phyloP scores from a whole-genome alignment of 2,113 vertebrate species.

The Larimichthys crocea region DNA sequence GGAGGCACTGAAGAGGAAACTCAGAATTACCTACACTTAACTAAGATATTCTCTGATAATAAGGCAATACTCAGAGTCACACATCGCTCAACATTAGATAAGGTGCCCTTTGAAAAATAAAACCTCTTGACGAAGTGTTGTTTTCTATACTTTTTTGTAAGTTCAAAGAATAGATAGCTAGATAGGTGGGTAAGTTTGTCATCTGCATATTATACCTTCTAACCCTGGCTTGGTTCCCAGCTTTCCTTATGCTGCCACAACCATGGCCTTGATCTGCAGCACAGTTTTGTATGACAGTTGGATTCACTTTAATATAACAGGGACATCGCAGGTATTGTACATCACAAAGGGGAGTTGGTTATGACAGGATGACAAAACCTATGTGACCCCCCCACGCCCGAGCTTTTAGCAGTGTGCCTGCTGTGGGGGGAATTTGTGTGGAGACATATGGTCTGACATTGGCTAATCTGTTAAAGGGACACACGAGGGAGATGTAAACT shows the following conservation, averaged over 20 bases:
- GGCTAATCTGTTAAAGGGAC: slow-evolving; percentile 55
- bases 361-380: slow-evolving; percentile 48
- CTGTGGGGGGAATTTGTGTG: slow-evolving; percentile 33
- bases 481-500: slow-evolving; percentile 43
- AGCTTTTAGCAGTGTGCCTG: slow-evolving; percentile 38
- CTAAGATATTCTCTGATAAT: slow-evolving; percentile 39
- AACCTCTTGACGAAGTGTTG: neutral
- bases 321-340: slow-evolving; percentile 34
- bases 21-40: slow-evolving; percentile 25
- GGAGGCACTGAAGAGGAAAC: slow-evolving; percentile 50
- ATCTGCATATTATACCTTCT: neutral
- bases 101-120: slow-evolving; percentile 11
- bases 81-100: slow-evolving; percentile 1
- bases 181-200: neutral
- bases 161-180: neutral
- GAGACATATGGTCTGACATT: slow-evolving; percentile 51
- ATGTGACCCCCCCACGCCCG: slow-evolving; percentile 18
- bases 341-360: slow-evolving; percentile 26
- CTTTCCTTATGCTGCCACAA: neutral
- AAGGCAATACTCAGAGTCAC: slow-evolving; percentile 15
- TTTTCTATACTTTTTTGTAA: too few species aligned
- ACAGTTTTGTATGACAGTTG: neutral
- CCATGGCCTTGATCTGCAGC: slow-evolving; percentile 16
- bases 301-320: slow-evolving; percentile 17
- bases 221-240: neutral